Percentiles rank a stretch among this genome's conserved stretches.
phyloP scores from a whole-genome alignment of 2,888 invertebrate species.

The Coleophora flavipennella region DNA sequence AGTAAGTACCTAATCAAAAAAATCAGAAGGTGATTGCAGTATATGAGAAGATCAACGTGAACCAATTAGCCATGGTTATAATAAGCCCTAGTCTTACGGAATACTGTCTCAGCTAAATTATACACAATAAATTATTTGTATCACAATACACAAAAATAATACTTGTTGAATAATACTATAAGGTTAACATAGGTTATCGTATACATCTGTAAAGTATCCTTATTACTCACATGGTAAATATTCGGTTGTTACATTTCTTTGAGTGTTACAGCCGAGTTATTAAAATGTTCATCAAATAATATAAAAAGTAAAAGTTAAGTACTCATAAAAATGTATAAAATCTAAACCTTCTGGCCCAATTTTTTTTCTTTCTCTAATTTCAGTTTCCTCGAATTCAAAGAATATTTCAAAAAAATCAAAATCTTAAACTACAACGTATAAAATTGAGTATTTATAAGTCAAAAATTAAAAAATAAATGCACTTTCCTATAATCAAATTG shows the following conservation, averaged over 20 bases:
- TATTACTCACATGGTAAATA: conserved; percentile 41
- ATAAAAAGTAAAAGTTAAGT: conserved; percentile 35
- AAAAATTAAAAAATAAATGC: conserved; percentile 63
- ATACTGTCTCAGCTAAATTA: conserved; percentile 58
- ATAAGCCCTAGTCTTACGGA: conserved; percentile 36
- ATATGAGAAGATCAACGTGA: too few relatives aligned
- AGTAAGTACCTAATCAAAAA: too few relatives aligned
- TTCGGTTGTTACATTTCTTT: conserved; percentile 32
- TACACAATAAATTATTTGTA: conserved; percentile 58
- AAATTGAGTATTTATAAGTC: conserved; percentile 66
- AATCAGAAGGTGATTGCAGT: too few relatives aligned
- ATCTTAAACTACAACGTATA: conserved; percentile 62
- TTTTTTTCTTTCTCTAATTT: too few relatives aligned
- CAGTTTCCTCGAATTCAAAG: conserved; percentile 29
- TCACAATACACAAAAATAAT: conserved; percentile 65
- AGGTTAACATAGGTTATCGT: conserved; percentile 59
- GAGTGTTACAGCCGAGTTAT: conserved; percentile 35
- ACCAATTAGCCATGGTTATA: not conserved
- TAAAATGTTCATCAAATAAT: conserved; percentile 14
- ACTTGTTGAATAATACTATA: conserved; percentile 66
- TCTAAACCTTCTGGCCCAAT: not conserved
- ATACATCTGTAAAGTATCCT: conserved; percentile 46
- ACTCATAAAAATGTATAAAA: conserved; percentile 33
- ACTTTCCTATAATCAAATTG: conserved; percentile 55
- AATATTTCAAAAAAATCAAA: conserved; percentile 61